phyloP scores from a whole-genome alignment of 2,888 invertebrate genomes.

The Coleophora deauratella region DNA sequence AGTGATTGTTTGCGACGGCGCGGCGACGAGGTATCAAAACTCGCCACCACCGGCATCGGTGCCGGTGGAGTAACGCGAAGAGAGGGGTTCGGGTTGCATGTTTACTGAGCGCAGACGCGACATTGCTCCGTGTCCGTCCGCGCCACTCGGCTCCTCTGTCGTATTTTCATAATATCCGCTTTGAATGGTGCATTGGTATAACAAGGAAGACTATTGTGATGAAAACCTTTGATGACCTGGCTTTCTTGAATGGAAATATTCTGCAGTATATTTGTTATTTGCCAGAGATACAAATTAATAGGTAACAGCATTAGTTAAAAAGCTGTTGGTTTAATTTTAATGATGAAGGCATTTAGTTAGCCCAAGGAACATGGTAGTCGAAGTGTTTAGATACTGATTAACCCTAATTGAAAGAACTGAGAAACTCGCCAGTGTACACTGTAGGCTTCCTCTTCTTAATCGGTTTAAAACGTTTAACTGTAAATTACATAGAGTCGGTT shows the following conservation, averaged over 20 bases:
- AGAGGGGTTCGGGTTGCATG: conserved; percentile 41
- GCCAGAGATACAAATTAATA: no score
- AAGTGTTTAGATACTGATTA: conserved; percentile 7
- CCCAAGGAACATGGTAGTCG: no score
- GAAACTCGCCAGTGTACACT: conserved; percentile 2
- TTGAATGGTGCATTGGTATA: conserved; percentile 39
- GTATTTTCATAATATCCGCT: conserved; percentile 55
- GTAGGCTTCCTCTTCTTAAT: conserved; percentile 5
- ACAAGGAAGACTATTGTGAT: conserved; percentile 35
- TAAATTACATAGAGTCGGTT: conserved; percentile 12
- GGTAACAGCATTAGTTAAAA: no score
- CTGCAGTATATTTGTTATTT: neutral
- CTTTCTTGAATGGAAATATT: conserved; percentile 11
- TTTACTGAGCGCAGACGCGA: conserved; percentile 37
- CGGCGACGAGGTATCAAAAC: conserved; percentile 14
- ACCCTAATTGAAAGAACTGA: conserved; percentile 3
- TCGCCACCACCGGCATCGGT: conserved; percentile 13
- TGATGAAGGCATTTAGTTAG: neutral
- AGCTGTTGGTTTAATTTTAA: no score
- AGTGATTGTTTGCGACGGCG: conserved; percentile 2
- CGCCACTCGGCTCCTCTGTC: conserved; percentile 31
- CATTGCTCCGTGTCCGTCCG: conserved; percentile 10
- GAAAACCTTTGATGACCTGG: conserved; percentile 14
- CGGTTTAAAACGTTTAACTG: conserved; percentile 7
- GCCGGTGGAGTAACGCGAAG: conserved; percentile 28